Evolutionary conservation across 2,888 invertebrate genomes (phyloP).

Genomic region (Drosophila colorata): DNA sequence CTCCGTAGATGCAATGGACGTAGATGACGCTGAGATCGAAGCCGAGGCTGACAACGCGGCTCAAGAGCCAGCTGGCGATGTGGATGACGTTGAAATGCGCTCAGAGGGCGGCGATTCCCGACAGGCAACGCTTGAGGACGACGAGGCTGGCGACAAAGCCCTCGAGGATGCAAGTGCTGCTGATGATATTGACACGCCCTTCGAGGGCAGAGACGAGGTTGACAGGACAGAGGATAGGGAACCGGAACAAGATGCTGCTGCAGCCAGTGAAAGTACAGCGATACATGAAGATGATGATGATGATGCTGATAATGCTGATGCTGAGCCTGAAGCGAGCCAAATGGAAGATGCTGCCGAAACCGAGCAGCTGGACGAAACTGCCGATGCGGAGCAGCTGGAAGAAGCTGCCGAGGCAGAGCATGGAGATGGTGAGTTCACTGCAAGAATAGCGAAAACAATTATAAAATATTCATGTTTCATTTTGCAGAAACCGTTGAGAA

Average conservation of each 20-base stretch:
- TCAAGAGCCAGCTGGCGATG: slow-evolving; percentile 39
- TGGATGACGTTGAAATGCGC: slow-evolving; percentile 69
- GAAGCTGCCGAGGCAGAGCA: slow-evolving; percentile 52
- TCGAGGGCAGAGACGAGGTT: slow-evolving; percentile 67
- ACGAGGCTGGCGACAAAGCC: slow-evolving; percentile 36
- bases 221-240: slow-evolving; percentile 55
- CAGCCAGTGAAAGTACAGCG: slow-evolving; percentile 18
- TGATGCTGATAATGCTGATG: slow-evolving; percentile 41
- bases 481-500: slow-evolving; percentile 85
- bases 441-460: background rate
- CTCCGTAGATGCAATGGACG: slow-evolving; percentile 67
- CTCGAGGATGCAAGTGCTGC: slow-evolving; percentile 11
- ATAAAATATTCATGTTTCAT: background rate
- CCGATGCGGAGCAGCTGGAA: slow-evolving; percentile 51
- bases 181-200: slow-evolving; percentile 32
- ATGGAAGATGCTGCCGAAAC: slow-evolving; percentile 40
- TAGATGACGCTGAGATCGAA: slow-evolving; percentile 60
- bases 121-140: slow-evolving; percentile 39
- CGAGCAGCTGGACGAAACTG: slow-evolving; percentile 42
- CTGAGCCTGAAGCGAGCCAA: slow-evolving; percentile 44
- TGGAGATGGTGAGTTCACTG: slow-evolving; percentile 65
- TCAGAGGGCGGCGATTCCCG: slow-evolving; percentile 54
- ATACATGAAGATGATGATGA: slow-evolving; percentile 40
- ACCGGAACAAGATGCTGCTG: slow-evolving; percentile 34
- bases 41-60: slow-evolving; percentile 47